Base-by-base conservation (phyloP, 2,113 vertebrate species). In the Zosterops japonicus region DNA sequence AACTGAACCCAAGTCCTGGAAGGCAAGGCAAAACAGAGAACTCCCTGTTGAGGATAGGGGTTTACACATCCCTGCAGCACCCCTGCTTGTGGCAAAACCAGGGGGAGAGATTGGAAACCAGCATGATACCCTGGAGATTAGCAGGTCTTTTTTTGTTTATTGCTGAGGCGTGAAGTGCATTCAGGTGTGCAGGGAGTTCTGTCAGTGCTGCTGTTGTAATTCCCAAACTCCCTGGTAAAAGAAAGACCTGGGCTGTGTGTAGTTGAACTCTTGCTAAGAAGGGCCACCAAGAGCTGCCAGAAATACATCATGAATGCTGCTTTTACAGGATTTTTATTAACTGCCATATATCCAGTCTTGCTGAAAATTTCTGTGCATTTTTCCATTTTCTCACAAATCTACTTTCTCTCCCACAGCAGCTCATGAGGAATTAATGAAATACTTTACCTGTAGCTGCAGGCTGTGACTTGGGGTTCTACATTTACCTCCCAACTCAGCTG, bases 391-490 rank as follows among this genome's bases (percentile, higher is more conserved):
- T 63, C 35, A 68, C 42, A 49, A 83, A 49, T 55, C 33, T 41
- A 0, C 36, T 57, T 91, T 80, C 21, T 59, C 10, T 83, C 39
- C 24, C 36, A 47, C 35, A 44, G 63, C 16, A 77, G 15, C 18
- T 72, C 47, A 24, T 1, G 3, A 75, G 61, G 35, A 41, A 42
- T 81, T 50, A 1, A 8, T 68, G 46, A 56, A 31, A 57, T 20
- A 11, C 9, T 68, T 52, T 70, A 36, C 20, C 35, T 8, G 1
- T 33, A 55, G 59, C 52, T 56, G 21, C 1, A 5, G 28, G 29
- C 23, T 49, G 29, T n/a, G 46, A 35, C 64, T 65, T 0, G 0
- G 20, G 20, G 7, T 44, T 78, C 65, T 70, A 7, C 19, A 25
- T 55, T 86, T 44, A 72, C 23, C 10, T 83, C 41, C 18, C 39